Percentiles rank a stretch among this genome's conserved stretches.
These are phyloP conservation scores for Pardosa pseudoannulata DNA, from an alignment of 2,888 invertebrate genomes.

Conservation along the genomic window DNA sequence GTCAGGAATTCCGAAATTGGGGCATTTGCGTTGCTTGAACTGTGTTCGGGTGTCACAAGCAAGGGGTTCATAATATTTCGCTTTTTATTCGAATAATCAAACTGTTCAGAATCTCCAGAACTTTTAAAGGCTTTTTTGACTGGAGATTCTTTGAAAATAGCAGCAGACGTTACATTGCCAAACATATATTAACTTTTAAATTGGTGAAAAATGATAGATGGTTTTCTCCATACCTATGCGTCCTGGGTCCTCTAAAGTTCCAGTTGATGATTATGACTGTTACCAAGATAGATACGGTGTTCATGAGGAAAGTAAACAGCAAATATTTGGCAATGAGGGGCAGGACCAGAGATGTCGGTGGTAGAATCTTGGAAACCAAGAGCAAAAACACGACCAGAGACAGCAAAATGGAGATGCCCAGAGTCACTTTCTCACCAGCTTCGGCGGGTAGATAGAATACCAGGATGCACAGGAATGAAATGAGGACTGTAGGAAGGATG, in stretches of 20 bases:
- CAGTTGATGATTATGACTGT: constrained; percentile 99
- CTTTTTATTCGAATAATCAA: too few relatives aligned
- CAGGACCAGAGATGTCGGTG: constrained; percentile 97
- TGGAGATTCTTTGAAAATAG: too few relatives aligned
- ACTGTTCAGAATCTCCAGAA: too few relatives aligned
- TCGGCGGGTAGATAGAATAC: constrained; percentile 99
- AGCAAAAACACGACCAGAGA: constrained; percentile 99
- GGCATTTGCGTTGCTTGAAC: too few relatives aligned
- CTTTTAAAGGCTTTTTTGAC: too few relatives aligned
- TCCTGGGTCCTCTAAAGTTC: constrained; percentile 98
- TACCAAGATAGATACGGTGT: constrained; percentile 98
- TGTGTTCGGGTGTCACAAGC: too few relatives aligned
- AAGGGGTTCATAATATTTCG: too few relatives aligned
- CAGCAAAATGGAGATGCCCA: constrained; percentile 98
- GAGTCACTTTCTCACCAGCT: constrained; percentile 84
- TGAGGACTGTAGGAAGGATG: constrained; percentile 98
- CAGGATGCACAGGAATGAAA: constrained; percentile 98
- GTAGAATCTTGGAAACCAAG: constrained; percentile 98
- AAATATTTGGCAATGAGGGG: constrained; percentile 99
- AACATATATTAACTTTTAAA: too few relatives aligned
- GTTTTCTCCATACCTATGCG: constrained; percentile 83
- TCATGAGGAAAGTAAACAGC: constrained; percentile 99
- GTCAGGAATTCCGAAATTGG: too few relatives aligned
- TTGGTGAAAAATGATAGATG: too few relatives aligned
- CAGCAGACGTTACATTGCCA: too few relatives aligned